Base-by-base conservation (phyloP, 2,888 invertebrate genomes). In the Saturnia pavonia region DNA sequence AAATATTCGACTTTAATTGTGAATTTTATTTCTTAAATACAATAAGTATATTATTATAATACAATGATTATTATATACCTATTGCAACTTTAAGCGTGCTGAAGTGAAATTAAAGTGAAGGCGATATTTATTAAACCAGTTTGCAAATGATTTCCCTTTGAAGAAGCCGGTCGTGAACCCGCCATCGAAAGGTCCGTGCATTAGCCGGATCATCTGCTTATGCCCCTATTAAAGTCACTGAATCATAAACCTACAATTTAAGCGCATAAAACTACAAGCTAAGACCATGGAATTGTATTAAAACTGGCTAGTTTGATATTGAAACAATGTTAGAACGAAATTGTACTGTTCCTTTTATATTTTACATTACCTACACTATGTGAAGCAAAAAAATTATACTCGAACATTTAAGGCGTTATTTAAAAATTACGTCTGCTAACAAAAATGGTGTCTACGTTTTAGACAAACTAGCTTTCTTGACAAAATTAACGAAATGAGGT, bases 91-190 rank as follows among this genome's bases (percentile, higher is more conserved):
- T 57, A 57, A 57, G 57, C 25, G 16, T 22, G 22, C 54, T 22
- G 22, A 54, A 54, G 22, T 54, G 22, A 22, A 54, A 54, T 54
- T n/a, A 54, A 54, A 22, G 54, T 54, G 9, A 54, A 9, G 34
- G 34, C n/a, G 34, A 2, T 80, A 81, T 82, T 83, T 82, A 81
- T 75, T 77, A 87, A 89, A 91, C 90, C 88, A 83, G 92, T 92
- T 91, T 89, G 88, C 85, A 82, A 88, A 88, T 89, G 88, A 86
- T 14, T 85, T 85, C 85, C 87, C 87, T 87, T 81, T 83, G 82
- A 79, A 82, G 79, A 85, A 85, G 82, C 84, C 83, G 85, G 85
- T 84, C 83, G 85, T 80, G 81, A 78, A 79, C 25, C 78, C 77
- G 77, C 74, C 78, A 76, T 76, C 79, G 76, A 75, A 80, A 79